Base-by-base conservation (phyloP, 2,888 invertebrate genomes). In the Cybosia mesomella region DNA sequence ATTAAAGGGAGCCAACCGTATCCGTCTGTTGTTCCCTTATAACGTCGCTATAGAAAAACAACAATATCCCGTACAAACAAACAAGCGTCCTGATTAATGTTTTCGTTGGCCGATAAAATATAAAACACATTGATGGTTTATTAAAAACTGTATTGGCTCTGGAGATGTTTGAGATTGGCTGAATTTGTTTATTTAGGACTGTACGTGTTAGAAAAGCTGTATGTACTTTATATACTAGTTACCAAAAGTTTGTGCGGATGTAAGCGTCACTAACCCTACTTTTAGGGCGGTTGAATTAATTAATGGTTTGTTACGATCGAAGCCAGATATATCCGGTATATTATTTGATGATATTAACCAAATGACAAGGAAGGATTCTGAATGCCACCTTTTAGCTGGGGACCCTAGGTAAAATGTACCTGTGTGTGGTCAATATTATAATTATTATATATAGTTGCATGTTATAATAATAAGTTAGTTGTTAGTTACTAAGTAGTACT, bases 1-100 rank as follows among this genome's bases (percentile, higher is more conserved):
- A 91, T 91, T 91, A 90, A 91, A 89, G 87, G 87, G 87, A 85
- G 87, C 80, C 82, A 82, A 81, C 81, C 77, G 82, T 85, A 85
- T 86, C 87, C 87, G 80, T 36, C 55, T 68, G 80, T 76, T 81
- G 80, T 84, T 83, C 79, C 59, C 65, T 75, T 75, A 80, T 75
- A 77, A 66, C 64, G 71, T 72, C 64, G 74, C 81, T 82, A 78
- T 83, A 84, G 77, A 85, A 87, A 87, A 88, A 87, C 82, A 87
- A 84, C 82, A 85, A 81, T 83, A 80, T 82, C 71, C 77, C 68
- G 71, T 66, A 62, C 74, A 73, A 80, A 80, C 80, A 83, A 83
- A 83, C 84, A 79, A 58, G 43, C 54, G 21, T 64, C 63, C 68
- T 80, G 78, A 78, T 82, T 82, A 81, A 77, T 83, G 80, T 80